Conservation (phyloP, 2,113 vertebrate genomes). For the Cyprinodon tularosa region DNA sequence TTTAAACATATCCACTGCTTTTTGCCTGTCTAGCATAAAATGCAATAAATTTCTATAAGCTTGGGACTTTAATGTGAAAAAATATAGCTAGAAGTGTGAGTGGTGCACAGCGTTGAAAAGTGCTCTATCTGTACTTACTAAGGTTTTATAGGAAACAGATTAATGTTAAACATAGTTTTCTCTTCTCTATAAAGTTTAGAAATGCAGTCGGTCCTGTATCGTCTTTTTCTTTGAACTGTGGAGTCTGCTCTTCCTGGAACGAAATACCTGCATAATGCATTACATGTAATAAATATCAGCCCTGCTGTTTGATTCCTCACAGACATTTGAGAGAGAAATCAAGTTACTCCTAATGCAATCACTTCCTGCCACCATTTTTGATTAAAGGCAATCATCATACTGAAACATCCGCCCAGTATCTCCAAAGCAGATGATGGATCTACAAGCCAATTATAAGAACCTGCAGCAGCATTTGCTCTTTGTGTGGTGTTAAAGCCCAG, state of each 20-base stretch:
- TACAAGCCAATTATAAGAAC: background rate
- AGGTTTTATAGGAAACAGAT: background rate
- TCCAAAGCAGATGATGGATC: background rate
- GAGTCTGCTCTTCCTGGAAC: background rate
- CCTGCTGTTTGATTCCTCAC: background rate
- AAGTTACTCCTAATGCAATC: constrained; percentile 10
- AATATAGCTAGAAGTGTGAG: background rate
- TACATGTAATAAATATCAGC: background rate
- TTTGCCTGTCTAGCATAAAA: background rate
- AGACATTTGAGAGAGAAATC: constrained; percentile 1
- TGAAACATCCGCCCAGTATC: background rate
- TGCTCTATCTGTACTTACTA: background rate
- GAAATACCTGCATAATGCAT: background rate
- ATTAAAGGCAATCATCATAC: constrained; percentile 1
- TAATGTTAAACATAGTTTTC: background rate
- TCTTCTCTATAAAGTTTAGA: background rate
- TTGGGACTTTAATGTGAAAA: background rate
- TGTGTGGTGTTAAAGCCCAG: background rate
- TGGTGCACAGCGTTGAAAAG: too few species aligned
- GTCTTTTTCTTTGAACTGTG: background rate
- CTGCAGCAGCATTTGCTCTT: background rate
- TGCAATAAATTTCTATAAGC: background rate
- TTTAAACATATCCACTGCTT: background rate
- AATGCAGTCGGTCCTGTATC: background rate
- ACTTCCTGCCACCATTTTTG: background rate